These are phyloP conservation scores for Dendrolimus pini DNA, from an alignment of 2,888 invertebrate genomes.

Conservation along the genomic window DNA sequence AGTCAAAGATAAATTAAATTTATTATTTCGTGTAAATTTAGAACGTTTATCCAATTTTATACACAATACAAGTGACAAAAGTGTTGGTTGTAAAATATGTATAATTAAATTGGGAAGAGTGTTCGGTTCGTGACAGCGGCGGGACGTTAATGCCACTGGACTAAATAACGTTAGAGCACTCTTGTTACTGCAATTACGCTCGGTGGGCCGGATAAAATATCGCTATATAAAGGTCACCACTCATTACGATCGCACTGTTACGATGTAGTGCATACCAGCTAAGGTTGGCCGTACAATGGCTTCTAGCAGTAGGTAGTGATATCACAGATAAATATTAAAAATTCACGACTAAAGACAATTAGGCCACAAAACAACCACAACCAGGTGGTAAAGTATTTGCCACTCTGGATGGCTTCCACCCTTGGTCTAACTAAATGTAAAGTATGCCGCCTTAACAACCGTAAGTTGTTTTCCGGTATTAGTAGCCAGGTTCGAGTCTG, in stretches of 20 bases:
- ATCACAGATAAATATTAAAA: too few species aligned
- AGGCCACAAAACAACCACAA: too few species aligned
- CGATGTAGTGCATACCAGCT: too few species aligned
- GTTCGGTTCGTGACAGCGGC: slow-evolving; percentile 49
- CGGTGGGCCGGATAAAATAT: slow-evolving; percentile 33
- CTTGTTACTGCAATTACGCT: slow-evolving; percentile 67
- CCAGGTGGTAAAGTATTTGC: too few species aligned
- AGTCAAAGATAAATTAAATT: background rate
- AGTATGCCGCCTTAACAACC: too few species aligned
- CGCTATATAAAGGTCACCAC: slow-evolving; percentile 40
- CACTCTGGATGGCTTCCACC: too few species aligned
- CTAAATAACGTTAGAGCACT: slow-evolving; percentile 70
- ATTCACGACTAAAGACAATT: too few species aligned
- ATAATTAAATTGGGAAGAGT: slow-evolving; percentile 53
- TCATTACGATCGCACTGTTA: background rate
- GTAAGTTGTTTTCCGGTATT: too few species aligned
- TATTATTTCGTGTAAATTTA: background rate
- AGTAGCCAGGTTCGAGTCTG: too few species aligned
- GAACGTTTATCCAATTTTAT: slow-evolving; percentile 9
- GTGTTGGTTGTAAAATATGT: slow-evolving; percentile 51
- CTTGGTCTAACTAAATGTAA: too few species aligned
- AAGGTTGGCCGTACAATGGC: too few species aligned
- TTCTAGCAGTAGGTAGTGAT: too few species aligned
- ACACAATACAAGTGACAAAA: slow-evolving; percentile 26
- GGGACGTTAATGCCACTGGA: slow-evolving; percentile 59